These are phyloP conservation scores for Panulirus ornatus DNA, from an alignment of 1,140 invertebrate genomes.

Conservation along the genomic window DNA sequence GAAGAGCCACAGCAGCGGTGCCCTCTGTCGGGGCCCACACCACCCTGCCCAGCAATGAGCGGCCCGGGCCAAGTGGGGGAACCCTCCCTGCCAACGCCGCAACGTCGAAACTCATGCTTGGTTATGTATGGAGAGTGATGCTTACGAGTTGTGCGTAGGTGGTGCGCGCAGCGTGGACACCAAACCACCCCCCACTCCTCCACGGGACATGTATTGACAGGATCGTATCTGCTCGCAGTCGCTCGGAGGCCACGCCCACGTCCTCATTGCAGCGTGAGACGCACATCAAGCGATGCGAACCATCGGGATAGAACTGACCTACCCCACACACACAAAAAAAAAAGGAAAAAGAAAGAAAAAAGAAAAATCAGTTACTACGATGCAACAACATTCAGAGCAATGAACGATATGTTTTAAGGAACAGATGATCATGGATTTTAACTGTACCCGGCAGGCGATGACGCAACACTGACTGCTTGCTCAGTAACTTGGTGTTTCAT, in stretches of 20 bases:
- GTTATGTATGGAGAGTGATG: not conserved
- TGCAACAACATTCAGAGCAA: no score
- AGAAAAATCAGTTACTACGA: no score
- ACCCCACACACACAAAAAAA: no score
- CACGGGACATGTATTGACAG: not conserved
- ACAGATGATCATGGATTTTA: no score
- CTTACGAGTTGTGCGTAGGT: not conserved
- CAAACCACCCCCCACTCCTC: not conserved
- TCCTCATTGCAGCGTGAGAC: no score
- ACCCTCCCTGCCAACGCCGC: not conserved
- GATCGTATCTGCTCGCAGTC: not conserved
- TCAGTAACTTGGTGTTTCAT: no score
- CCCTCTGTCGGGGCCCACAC: slow-evolving; percentile 21
- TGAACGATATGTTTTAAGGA: no score
- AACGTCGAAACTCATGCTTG: not conserved
- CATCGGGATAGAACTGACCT: no score
- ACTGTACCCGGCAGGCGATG: no score
- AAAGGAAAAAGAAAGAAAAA: no score
- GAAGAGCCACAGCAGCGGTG: not conserved
- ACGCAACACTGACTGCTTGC: no score
- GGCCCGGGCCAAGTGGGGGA: slow-evolving; percentile 9
- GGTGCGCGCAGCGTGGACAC: not conserved
- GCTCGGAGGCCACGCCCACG: not conserved
- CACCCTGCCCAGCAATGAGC: slow-evolving; percentile 18
- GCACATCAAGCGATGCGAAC: no score